These are phyloP conservation scores for Limosa lapponica DNA, from an alignment of 2,797 vertebrate species.

Conservation along the genomic window DNA sequence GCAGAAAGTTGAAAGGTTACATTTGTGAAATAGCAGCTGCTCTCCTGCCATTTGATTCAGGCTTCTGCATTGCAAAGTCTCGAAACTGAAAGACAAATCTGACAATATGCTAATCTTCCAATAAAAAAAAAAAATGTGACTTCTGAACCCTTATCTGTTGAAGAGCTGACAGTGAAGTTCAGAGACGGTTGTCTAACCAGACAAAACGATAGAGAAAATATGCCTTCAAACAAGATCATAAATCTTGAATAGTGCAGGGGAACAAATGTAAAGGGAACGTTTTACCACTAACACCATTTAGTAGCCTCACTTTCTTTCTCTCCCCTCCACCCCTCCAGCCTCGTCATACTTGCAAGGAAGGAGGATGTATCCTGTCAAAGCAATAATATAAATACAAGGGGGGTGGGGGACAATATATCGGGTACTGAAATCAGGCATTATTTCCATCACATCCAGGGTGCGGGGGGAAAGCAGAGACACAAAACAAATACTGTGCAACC, in stretches of 20 bases:
- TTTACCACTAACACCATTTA: conserved; percentile 65
- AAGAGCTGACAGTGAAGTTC: conserved; percentile 81
- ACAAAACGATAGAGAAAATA: conserved; percentile 81
- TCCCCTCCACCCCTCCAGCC: conserved; percentile 22
- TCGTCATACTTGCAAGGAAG: conserved; percentile 56
- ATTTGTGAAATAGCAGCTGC: conserved; percentile 70
- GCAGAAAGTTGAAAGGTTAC: conserved; percentile 79
- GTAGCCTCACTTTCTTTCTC: conserved; percentile 50
- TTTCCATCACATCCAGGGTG: conserved; percentile 42
- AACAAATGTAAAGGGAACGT: conserved; percentile 64
- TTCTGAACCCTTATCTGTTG: conserved; percentile 79
- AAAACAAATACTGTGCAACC: conserved; percentile 66
- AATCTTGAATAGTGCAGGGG: conserved; percentile 72
- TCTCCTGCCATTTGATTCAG: conserved; percentile 70
- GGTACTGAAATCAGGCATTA: conserved; percentile 51
- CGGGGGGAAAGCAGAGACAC: background rate
- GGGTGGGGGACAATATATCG: background rate
- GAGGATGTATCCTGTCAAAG: conserved; percentile 59
- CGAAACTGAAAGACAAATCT: conserved; percentile 78
- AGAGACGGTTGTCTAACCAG: conserved; percentile 79
- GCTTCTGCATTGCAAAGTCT: conserved; percentile 73
- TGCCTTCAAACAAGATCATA: conserved; percentile 80
- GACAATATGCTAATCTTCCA: conserved; percentile 81
- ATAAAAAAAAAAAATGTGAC: conserved; percentile 66
- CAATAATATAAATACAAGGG: conserved; percentile 42